phyloP scores from a whole-genome alignment of 2,797 vertebrate genomes.

The Tokudaia muenninki region DNA sequence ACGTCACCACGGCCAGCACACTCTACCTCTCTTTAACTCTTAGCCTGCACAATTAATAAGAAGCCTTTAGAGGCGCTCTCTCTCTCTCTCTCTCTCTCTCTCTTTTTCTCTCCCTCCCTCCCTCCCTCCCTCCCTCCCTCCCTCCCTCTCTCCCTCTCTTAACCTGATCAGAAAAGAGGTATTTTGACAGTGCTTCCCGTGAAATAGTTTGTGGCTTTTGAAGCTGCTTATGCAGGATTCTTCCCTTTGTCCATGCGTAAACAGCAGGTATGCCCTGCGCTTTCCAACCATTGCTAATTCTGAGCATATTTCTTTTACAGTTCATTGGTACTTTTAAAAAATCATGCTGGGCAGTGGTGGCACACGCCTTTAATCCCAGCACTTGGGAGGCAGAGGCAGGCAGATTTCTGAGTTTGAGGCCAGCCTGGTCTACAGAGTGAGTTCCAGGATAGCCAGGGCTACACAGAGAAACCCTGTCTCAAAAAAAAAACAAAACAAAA shows the following conservation, averaged over 20 bases:
- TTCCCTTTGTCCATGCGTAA: background rate
- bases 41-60: background rate
- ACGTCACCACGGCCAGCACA: background rate
- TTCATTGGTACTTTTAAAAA: conserved; percentile 52
- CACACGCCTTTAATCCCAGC: too few relatives aligned
- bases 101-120: background rate
- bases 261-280: background rate
- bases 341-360: background rate
- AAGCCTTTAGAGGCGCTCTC: background rate
- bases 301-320: conserved; percentile 58
- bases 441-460: too few relatives aligned
- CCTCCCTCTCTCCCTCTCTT: background rate
- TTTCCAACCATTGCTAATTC: conserved; percentile 27
- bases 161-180: background rate
- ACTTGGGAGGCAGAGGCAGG: too few relatives aligned
- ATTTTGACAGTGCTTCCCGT: background rate
- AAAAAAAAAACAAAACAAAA: too few relatives aligned
- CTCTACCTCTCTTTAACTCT: background rate
- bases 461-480: too few relatives aligned
- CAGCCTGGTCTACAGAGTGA: too few relatives aligned
- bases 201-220: background rate
- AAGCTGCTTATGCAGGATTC: conserved; percentile 16
- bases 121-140: too few relatives aligned
- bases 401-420: too few relatives aligned
- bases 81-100: too few relatives aligned